Evolutionary conservation across 2,113 vertebrate species (phyloP).

Genomic region (Anguilla japonica): DNA sequence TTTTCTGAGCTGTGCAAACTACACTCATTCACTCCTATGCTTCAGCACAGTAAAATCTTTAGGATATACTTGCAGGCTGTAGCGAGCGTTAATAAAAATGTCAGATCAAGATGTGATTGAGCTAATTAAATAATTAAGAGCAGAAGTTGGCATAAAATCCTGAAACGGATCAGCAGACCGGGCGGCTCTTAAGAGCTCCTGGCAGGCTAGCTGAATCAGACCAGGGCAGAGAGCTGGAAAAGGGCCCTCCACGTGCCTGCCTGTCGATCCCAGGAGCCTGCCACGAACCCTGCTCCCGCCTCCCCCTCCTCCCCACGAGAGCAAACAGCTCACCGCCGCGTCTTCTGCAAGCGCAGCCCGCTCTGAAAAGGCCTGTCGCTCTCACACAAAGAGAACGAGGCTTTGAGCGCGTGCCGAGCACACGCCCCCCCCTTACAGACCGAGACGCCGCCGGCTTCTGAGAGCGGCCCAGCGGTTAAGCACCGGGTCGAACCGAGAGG

Average conservation of each 20-base stretch:
- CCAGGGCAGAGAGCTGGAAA: background rate
- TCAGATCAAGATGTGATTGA: no score
- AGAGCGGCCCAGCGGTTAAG: background rate
- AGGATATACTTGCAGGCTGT: no score
- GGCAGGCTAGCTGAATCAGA: background rate
- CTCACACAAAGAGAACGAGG: background rate
- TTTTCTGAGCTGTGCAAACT: no score
- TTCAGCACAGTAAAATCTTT: no score
- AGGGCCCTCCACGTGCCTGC: background rate
- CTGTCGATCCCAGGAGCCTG: background rate
- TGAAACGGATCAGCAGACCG: no score
- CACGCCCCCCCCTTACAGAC: background rate
- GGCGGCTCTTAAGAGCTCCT: background rate
- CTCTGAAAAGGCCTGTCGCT: background rate
- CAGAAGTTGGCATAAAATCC: no score
- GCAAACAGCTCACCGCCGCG: background rate
- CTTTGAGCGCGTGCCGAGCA: background rate
- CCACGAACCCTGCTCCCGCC: background rate
- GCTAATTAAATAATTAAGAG: no score
- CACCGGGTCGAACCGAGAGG: background rate
- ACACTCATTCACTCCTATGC: no score
- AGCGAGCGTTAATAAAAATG: no score
- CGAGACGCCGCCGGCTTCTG: background rate
- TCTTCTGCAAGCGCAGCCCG: background rate
- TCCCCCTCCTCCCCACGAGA: background rate